Evolutionary conservation across 1,140 invertebrate species (phyloP).

Genomic region (Hetaerina americana): DNA sequence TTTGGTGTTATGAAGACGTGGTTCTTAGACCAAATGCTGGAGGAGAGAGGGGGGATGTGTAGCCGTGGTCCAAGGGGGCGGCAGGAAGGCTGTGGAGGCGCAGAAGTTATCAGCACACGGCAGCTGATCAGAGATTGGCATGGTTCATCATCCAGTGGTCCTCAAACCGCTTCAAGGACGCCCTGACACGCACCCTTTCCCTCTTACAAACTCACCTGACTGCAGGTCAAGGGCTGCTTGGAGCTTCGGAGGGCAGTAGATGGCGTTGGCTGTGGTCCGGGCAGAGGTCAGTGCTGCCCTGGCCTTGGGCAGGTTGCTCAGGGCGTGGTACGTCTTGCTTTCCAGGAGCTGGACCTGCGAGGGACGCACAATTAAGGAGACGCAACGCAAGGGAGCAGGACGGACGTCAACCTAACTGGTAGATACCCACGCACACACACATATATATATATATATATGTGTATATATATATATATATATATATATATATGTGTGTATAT

Average conservation of each 20-base stretch:
- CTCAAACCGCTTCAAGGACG: no score
- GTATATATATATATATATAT: background rate
- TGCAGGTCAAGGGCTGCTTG: constrained; percentile 94
- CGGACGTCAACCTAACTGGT: background rate
- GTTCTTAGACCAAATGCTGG: no score
- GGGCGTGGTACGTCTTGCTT: constrained; percentile 96
- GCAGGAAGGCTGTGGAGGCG: no score
- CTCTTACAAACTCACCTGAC: constrained; percentile 57
- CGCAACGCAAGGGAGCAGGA: background rate
- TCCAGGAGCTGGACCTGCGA: constrained; percentile 70
- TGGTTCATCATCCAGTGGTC: no score
- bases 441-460: background rate
- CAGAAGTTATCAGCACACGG: no score
- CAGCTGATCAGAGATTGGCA: no score
- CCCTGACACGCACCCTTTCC: no score
- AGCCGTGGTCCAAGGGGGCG: no score
- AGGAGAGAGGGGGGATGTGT: no score
- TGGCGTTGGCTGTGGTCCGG: constrained; percentile 96
- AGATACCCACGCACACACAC: constrained; percentile 1
- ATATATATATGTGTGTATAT: background rate
- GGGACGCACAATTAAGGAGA: background rate
- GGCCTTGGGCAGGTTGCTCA: constrained; percentile 93
- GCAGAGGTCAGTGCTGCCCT: constrained; percentile 94
- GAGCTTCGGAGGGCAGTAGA: constrained; percentile 97
- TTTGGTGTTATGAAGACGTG: no score